Conservation (phyloP, 2,888 invertebrate species). For the Dryococelus australis region DNA sequence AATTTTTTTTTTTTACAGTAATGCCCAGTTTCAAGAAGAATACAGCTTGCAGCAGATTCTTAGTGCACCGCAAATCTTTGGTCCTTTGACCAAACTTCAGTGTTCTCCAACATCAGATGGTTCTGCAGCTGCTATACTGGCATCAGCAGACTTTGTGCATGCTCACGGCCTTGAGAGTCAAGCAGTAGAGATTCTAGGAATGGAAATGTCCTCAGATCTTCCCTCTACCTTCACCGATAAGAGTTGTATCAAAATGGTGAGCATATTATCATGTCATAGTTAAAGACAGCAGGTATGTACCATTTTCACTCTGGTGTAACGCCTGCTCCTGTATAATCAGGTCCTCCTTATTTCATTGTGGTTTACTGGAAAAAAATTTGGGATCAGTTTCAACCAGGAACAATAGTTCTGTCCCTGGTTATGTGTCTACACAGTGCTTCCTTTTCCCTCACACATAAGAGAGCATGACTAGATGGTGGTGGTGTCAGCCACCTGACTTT, state of each 20-base stretch:
- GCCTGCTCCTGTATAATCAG: too few species aligned
- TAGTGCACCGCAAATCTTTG: conserved; percentile 87
- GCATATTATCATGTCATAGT: conserved; percentile 48
- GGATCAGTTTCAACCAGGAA: too few species aligned
- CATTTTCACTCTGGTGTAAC: too few species aligned
- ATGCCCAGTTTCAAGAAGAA: conserved; percentile 93
- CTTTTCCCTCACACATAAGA: too few species aligned
- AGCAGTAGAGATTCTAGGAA: conserved; percentile 95
- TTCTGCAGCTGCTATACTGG: conserved; percentile 91
- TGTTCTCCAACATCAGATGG: conserved; percentile 99
- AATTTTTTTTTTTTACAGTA: conserved; percentile 58
- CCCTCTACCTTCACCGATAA: conserved; percentile 83
- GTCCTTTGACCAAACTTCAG: conserved; percentile 93
- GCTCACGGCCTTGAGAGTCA: conserved; percentile 80
- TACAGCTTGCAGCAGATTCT: conserved; percentile 91
- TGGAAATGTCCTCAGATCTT: conserved; percentile 96
- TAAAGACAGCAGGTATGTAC: too few species aligned
- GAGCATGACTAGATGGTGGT: too few species aligned
- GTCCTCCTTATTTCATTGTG: too few species aligned
- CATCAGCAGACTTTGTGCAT: conserved; percentile 89
- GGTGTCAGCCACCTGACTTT: too few species aligned
- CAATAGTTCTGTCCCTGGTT: too few species aligned
- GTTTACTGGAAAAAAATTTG: too few species aligned
- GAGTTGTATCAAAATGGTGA: conserved; percentile 78
- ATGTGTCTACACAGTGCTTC: too few species aligned